Conservation (phyloP, 2,888 invertebrate species). For the Mimumesa dahlbomi region DNA sequence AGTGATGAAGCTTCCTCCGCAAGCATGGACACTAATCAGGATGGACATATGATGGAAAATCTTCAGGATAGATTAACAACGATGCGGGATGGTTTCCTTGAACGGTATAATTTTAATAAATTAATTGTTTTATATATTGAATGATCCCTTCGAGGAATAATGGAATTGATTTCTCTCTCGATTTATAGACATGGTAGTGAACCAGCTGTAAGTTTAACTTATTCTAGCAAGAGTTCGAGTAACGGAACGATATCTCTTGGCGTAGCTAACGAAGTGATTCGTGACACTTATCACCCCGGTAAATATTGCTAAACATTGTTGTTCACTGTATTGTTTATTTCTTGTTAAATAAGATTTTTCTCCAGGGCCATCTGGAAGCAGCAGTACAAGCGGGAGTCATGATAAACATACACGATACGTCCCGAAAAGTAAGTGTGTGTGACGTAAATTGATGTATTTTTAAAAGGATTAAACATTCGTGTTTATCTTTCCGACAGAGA, state of each 20-base stretch:
- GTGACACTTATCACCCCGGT: constrained; percentile 76
- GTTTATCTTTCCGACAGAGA: constrained; percentile 60
- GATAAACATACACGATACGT: constrained; percentile 48
- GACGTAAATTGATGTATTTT: constrained; percentile 8
- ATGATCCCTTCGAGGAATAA: not conserved
- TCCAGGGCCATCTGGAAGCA: constrained; percentile 73
- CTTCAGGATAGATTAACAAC: constrained; percentile 79
- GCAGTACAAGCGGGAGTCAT: constrained; percentile 66
- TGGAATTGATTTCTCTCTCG: not conserved
- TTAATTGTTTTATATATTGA: constrained; percentile 11
- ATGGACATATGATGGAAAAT: constrained; percentile 77
- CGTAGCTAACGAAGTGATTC: constrained; percentile 80
- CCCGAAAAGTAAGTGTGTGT: constrained; percentile 68
- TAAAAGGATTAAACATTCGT: constrained; percentile 11
- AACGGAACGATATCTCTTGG: constrained; percentile 83
- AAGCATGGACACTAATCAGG: constrained; percentile 63
- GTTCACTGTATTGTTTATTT: not conserved
- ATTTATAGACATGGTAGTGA: constrained; percentile 81
- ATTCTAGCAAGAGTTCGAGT: constrained; percentile 84
- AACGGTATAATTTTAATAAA: constrained; percentile 77
- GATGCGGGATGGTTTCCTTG: constrained; percentile 83
- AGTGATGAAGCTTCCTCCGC: constrained; percentile 52
- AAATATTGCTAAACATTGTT: constrained; percentile 19
- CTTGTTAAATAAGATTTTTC: not conserved
- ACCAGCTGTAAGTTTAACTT: constrained; percentile 84